These are phyloP conservation scores for Mesoclemmys tuberculata DNA, from an alignment of 2,113 vertebrate genomes.

Conservation along the genomic window DNA sequence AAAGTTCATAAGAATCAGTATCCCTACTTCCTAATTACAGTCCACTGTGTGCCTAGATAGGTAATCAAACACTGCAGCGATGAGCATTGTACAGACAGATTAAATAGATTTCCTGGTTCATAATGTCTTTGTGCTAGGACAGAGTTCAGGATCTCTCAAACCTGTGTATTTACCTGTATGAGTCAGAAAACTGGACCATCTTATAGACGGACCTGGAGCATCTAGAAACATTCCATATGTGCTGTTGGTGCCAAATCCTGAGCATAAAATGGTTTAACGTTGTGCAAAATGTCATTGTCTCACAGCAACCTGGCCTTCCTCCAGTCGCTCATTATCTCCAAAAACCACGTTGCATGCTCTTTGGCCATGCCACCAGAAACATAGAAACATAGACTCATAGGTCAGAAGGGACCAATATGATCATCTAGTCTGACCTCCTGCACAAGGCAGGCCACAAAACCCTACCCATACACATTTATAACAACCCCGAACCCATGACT, in stretches of 20 bases:
- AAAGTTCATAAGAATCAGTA: neutral
- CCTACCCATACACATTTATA: too few relatives aligned
- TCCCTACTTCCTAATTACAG: neutral
- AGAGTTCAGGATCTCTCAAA: neutral
- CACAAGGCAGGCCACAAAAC: too few relatives aligned
- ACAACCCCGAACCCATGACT: too few relatives aligned
- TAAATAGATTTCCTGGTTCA: neutral
- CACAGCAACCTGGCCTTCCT: neutral
- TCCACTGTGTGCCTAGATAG: neutral
- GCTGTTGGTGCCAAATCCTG: neutral
- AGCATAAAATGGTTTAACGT: neutral
- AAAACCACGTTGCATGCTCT: neutral
- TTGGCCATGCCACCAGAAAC: neutral
- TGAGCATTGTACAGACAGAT: neutral
- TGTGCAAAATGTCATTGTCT: neutral
- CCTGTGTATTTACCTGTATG: neutral
- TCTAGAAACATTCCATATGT: neutral
- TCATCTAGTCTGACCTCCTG: too few relatives aligned
- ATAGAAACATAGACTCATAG: too few relatives aligned
- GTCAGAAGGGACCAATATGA: too few relatives aligned
- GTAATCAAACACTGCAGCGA: neutral
- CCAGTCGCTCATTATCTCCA: neutral
- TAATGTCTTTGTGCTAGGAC: neutral
- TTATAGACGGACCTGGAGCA: neutral
- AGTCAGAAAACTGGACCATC: neutral